A percentile compares a stretch with the other conserved stretches of the same genome.
Evolutionary conservation across 2,888 invertebrate species (phyloP).

Genomic region (Trichopoda pennipes): DNA sequence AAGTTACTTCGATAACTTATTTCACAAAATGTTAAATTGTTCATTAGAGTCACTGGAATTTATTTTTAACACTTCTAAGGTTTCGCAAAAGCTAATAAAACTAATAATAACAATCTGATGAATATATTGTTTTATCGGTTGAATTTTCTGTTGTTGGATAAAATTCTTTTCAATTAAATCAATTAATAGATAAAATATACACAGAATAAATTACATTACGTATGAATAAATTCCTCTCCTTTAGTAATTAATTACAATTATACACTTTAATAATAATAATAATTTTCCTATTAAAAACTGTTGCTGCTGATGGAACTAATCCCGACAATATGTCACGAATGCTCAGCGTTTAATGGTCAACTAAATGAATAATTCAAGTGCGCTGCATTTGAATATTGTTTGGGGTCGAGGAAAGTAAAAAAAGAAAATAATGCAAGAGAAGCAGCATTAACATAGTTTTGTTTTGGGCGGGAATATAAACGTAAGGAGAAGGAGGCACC

Average conservation of each 20-base stretch:
- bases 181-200: slow-evolving; percentile 52
- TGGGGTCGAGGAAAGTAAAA: slow-evolving; percentile 20
- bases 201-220: slow-evolving; percentile 10
- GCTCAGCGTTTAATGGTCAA: slow-evolving; percentile 67
- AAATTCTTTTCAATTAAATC: slow-evolving; percentile 65
- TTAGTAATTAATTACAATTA: slow-evolving; percentile 31
- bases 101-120: neutral
- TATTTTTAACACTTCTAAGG: slow-evolving; percentile 44
- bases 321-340: slow-evolving; percentile 22
- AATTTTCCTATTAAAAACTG: slow-evolving; percentile 19
- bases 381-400: slow-evolving; percentile 55
- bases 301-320: neutral
- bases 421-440: slow-evolving; percentile 30
- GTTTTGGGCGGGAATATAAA: neutral
- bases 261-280: slow-evolving; percentile 39
- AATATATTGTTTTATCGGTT: slow-evolving; percentile 9
- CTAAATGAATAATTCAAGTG: slow-evolving; percentile 59
- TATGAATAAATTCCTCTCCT: slow-evolving; percentile 40
- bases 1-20: neutral
- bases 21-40: neutral
- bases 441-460: neutral
- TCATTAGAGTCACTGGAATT: neutral
- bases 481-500: slow-evolving; percentile 11
- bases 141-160: slow-evolving; percentile 21
- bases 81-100: slow-evolving; percentile 26